Percentiles rank a stretch among this genome's conserved stretches.
phyloP scores from a whole-genome alignment of 1,140 invertebrate genomes.

The Sogatella furcifera region DNA sequence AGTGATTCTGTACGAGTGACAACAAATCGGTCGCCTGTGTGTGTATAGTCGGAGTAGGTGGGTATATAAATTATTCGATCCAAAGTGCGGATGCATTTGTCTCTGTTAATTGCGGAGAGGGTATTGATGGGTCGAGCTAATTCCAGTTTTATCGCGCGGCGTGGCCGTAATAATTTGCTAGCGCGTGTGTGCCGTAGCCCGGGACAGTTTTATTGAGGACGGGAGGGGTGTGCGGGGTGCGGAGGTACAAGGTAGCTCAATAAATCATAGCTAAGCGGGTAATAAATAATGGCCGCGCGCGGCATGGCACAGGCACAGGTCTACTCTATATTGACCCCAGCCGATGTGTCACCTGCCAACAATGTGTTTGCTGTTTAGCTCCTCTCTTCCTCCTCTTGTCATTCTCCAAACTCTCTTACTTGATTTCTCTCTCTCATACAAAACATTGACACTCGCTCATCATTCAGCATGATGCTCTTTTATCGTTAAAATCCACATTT shows the following conservation, averaged over 20 bases:
- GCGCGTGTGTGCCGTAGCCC: not conserved
- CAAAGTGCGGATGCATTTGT: slow-evolving; percentile 1
- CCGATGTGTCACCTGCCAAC: not conserved
- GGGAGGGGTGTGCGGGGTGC: not conserved
- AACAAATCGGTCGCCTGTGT: too few relatives aligned
- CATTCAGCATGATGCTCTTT: not conserved
- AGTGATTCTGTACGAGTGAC: too few relatives aligned
- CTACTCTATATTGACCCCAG: not conserved
- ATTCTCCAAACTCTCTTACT: not conserved
- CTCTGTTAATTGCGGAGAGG: slow-evolving; percentile 3
- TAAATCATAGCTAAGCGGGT: not conserved
- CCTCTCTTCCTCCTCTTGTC: not conserved
- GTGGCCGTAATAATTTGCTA: not conserved
- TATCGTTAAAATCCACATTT: too few relatives aligned
- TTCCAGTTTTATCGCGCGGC: slow-evolving; percentile 1
- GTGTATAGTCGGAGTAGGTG: too few relatives aligned
- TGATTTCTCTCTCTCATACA: not conserved
- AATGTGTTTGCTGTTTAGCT: not conserved
- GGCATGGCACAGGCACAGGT: not conserved
- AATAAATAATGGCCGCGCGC: not conserved
- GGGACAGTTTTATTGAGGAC: not conserved
- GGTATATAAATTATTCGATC: not conserved
- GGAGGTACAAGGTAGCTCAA: not conserved
- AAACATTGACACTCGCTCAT: not conserved
- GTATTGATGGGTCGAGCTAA: slow-evolving; percentile 1